A percentile compares a stretch with the other conserved stretches of the same genome.
Conservation (phyloP, 2,888 invertebrate genomes). For the Palloptera scutellata region DNA sequence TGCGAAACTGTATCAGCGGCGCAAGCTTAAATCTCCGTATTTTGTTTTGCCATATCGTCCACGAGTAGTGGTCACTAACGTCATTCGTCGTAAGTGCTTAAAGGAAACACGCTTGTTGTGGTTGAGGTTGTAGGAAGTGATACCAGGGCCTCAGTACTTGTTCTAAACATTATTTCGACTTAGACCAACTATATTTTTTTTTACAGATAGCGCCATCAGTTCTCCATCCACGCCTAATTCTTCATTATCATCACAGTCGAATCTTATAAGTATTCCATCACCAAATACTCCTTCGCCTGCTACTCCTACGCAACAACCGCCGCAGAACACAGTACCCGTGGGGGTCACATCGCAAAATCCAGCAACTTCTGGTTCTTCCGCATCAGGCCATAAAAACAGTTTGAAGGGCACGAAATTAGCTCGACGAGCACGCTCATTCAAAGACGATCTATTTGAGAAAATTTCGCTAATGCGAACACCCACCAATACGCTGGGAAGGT, state of each 20-base stretch:
- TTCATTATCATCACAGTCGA: constrained; percentile 44
- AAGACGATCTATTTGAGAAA: constrained; percentile 91
- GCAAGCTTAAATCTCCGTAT: constrained; percentile 53
- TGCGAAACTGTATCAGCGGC: constrained; percentile 51
- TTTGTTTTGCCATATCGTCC: constrained; percentile 40
- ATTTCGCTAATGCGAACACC: constrained; percentile 90
- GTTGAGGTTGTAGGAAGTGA: constrained; percentile 5
- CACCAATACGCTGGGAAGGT: constrained; percentile 65
- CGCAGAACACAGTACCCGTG: constrained; percentile 32
- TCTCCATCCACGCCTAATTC: constrained; percentile 62
- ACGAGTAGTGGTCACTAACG: constrained; percentile 54
- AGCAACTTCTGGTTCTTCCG: constrained; percentile 34
- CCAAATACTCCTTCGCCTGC: constrained; percentile 47
- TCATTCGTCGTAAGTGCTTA: constrained; percentile 55
- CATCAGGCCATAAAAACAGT: constrained; percentile 76
- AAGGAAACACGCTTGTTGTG: background rate
- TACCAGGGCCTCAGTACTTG: background rate
- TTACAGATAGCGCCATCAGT: constrained; percentile 60
- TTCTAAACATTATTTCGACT: constrained; percentile 6
- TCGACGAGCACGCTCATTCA: constrained; percentile 87
- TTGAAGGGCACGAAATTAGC: constrained; percentile 86
- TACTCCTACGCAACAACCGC: constrained; percentile 41
- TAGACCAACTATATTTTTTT: constrained; percentile 8
- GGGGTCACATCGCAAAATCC: constrained; percentile 20
- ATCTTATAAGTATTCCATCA: constrained; percentile 38